phyloP scores from a whole-genome alignment of 2,113 vertebrate species.

The Cryptoleucopteryx plumbea region DNA sequence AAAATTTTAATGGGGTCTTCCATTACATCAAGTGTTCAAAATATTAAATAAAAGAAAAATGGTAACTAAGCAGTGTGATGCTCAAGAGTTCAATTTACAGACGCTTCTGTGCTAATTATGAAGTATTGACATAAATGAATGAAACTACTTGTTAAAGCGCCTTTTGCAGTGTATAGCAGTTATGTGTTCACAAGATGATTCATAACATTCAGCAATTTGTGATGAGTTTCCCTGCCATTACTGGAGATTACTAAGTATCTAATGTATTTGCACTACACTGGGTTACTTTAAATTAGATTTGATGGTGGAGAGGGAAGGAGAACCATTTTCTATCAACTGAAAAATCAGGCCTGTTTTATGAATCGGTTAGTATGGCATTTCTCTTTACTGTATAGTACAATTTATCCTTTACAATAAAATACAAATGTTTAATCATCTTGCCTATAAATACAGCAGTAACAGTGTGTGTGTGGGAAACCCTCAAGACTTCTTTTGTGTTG shows the following conservation, averaged over 20 bases:
- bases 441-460: background rate
- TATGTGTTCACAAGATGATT: slow-evolving; percentile 45
- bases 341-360: slow-evolving; percentile 9
- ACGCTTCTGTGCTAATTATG: slow-evolving; percentile 50
- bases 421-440: slow-evolving; percentile 1
- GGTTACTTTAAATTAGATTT: slow-evolving; percentile 40
- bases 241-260: slow-evolving; percentile 26
- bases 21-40: slow-evolving; percentile 33
- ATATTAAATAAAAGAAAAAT: slow-evolving; percentile 8
- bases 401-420: slow-evolving; percentile 19
- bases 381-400: background rate
- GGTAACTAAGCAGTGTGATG: slow-evolving; percentile 27
- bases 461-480: background rate
- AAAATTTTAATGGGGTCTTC: slow-evolving; percentile 20
- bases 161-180: slow-evolving; percentile 33
- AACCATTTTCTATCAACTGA: background rate
- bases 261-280: slow-evolving; percentile 5
- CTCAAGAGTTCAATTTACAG: slow-evolving; percentile 61
- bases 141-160: slow-evolving; percentile 39
- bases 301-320: background rate
- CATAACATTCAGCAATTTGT: slow-evolving; percentile 39
- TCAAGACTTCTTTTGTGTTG: background rate
- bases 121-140: slow-evolving; percentile 67
- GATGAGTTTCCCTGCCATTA: slow-evolving; percentile 38
- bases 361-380: background rate